These are phyloP conservation scores for Enteromius viviparus DNA, from an alignment of 2,797 vertebrate genomes.

Conservation along the genomic window DNA sequence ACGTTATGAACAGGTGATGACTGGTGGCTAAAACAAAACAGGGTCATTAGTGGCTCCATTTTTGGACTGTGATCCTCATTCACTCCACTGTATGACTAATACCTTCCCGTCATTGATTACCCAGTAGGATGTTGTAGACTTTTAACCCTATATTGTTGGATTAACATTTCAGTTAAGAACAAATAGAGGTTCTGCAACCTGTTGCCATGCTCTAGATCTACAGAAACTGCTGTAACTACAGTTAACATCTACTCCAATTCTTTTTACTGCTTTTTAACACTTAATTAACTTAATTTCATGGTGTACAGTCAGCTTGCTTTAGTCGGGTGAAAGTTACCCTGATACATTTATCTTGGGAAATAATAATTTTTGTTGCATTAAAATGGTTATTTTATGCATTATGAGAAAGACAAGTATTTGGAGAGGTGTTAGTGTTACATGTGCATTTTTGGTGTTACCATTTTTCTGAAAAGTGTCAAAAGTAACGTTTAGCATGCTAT, in stretches of 20 bases:
- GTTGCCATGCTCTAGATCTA: neutral
- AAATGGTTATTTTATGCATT: neutral
- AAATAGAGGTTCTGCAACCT: neutral
- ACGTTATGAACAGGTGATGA: constrained; percentile 57
- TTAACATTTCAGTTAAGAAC: neutral
- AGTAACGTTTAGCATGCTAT: too few relatives aligned
- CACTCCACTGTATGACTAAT: neutral
- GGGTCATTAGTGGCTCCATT: neutral
- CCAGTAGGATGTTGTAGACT: neutral
- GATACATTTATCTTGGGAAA: neutral
- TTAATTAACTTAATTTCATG: neutral
- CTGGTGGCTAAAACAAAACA: constrained; percentile 22
- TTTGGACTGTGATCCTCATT: neutral
- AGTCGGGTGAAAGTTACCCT: neutral
- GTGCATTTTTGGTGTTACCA: neutral
- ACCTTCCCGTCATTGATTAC: neutral
- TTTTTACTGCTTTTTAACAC: too few relatives aligned
- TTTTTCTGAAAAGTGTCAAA: neutral
- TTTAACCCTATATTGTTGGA: neutral
- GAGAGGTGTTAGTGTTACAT: neutral
- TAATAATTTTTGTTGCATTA: neutral
- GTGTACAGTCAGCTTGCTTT: neutral
- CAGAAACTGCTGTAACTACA: neutral
- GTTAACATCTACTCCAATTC: too few relatives aligned
- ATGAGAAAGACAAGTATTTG: neutral